A percentile compares a stretch with the other conserved stretches of the same genome.
These are phyloP conservation scores for Catharus ustulatus DNA, from an alignment of 2,797 vertebrate genomes.

Conservation along the genomic window DNA sequence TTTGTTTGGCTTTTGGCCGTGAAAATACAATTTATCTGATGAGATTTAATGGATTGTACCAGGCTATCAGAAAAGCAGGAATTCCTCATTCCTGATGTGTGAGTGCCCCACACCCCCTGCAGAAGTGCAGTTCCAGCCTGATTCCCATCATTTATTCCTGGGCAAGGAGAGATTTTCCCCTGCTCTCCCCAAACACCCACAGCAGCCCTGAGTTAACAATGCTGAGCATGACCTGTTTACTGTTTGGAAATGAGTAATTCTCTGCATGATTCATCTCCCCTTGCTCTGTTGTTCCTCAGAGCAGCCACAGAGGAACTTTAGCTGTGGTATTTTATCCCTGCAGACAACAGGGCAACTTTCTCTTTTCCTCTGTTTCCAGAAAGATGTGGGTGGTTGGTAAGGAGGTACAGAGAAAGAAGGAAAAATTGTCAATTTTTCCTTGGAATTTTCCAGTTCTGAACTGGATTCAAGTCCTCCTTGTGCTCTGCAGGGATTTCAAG, in stretches of 20 bases:
- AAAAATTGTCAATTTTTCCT: not conserved
- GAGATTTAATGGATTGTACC: not conserved
- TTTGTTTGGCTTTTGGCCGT: not conserved
- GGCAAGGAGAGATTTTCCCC: not conserved
- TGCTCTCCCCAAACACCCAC: not conserved
- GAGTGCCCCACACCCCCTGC: not conserved
- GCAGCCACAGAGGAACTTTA: not conserved
- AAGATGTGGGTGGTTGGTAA: not conserved
- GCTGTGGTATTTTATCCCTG: not conserved
- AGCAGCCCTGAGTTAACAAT: not conserved
- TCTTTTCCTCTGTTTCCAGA: not conserved
- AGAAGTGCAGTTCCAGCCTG: not conserved
- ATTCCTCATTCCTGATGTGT: fast-evolving
- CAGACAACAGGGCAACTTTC: not conserved
- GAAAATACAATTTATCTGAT: not conserved
- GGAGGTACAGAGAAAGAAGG: not conserved
- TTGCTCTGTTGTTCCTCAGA: not conserved
- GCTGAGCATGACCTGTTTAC: not conserved
- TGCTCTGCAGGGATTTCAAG: not conserved
- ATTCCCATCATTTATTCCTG: not conserved
- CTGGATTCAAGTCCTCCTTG: not conserved
- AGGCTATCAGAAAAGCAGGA: not conserved
- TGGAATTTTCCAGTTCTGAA: not conserved
- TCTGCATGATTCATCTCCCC: not conserved
- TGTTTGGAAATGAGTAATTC: not conserved